phyloP scores from a whole-genome alignment of 2,888 invertebrate species.

The Drosophila gaucha region DNA sequence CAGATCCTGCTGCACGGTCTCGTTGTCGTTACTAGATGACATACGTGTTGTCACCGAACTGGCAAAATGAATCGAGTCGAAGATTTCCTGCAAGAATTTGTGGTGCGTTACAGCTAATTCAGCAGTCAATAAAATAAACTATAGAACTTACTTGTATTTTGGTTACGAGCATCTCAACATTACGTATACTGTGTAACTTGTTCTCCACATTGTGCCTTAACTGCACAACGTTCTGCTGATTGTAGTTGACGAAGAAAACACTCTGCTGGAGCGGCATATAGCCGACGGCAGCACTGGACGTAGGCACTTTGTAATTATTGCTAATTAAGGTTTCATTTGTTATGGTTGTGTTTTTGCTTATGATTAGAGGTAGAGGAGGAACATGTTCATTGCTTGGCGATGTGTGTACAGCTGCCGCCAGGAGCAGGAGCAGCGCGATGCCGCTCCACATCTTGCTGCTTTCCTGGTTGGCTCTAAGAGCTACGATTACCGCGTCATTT shows the following conservation, averaged over 20 bases:
- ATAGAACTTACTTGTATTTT: conserved; percentile 79
- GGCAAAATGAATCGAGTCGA: conserved; percentile 83
- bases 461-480: conserved; percentile 41
- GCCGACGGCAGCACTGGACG: conserved; percentile 44
- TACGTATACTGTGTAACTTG: conserved; percentile 81
- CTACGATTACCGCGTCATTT: conserved; percentile 58
- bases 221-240: conserved; percentile 79
- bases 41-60: conserved; percentile 38
- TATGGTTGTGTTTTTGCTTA: conserved; percentile 65
- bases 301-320: conserved; percentile 80
- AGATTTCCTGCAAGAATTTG: conserved; percentile 79
- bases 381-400: conserved; percentile 62
- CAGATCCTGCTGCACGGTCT: conserved; percentile 68
- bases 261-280: conserved; percentile 65
- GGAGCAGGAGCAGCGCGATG: conserved; percentile 49
- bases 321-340: conserved; percentile 53
- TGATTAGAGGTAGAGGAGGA: conserved; percentile 71
- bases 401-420: conserved; percentile 44
- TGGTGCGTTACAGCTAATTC: accelerated
- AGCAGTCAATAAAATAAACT: neutral
- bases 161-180: conserved; percentile 83
- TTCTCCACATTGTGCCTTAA: conserved; percentile 80
- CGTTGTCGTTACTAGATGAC: conserved; percentile 35
- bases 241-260: conserved; percentile 73
- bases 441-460: conserved; percentile 51